Conservation (phyloP, 2,888 invertebrate species). For the Atrina japonica region DNA sequence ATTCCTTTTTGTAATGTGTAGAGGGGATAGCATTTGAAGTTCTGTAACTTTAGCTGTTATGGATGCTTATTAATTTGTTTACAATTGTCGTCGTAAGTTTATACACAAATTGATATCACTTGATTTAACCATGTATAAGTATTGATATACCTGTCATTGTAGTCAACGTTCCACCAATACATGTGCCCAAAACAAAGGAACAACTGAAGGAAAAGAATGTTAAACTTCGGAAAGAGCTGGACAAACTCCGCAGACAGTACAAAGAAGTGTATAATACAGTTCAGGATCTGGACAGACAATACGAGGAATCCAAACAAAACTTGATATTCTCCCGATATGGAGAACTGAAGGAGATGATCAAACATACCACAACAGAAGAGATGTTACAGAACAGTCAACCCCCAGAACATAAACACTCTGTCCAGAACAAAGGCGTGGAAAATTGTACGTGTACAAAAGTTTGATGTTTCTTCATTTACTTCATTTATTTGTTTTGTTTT, state of each 20-base stretch:
- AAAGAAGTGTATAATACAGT: conserved; percentile 25
- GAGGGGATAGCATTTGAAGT: too few species aligned
- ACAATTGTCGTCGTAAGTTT: too few species aligned
- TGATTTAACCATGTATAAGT: too few species aligned
- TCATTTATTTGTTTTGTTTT: neutral
- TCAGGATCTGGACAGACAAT: conserved; percentile 34
- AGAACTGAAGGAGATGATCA: conserved; percentile 46
- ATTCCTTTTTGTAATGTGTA: too few species aligned
- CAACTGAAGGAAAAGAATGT: conserved; percentile 36
- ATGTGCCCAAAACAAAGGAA: conserved; percentile 32
- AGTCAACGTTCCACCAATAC: conserved; percentile 28
- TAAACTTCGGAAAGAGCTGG: conserved; percentile 30
- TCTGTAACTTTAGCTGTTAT: too few species aligned
- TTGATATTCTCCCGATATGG: conserved; percentile 36
- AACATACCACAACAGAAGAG: conserved; percentile 38
- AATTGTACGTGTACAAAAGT: conserved; percentile 9
- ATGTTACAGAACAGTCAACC: conserved; percentile 26
- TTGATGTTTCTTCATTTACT: neutral
- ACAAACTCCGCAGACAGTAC: conserved; percentile 23
- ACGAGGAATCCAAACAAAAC: conserved; percentile 42
- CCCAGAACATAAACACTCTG: conserved; percentile 35
- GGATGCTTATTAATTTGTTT: too few species aligned
- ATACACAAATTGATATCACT: too few species aligned
- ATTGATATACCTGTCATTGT: too few species aligned
- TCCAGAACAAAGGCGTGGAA: conserved; percentile 20